Percentiles rank a stretch among this genome's conserved stretches.
Evolutionary conservation across 2,113 vertebrate genomes (phyloP).

Genomic region (Pycnonotus jocosus): DNA sequence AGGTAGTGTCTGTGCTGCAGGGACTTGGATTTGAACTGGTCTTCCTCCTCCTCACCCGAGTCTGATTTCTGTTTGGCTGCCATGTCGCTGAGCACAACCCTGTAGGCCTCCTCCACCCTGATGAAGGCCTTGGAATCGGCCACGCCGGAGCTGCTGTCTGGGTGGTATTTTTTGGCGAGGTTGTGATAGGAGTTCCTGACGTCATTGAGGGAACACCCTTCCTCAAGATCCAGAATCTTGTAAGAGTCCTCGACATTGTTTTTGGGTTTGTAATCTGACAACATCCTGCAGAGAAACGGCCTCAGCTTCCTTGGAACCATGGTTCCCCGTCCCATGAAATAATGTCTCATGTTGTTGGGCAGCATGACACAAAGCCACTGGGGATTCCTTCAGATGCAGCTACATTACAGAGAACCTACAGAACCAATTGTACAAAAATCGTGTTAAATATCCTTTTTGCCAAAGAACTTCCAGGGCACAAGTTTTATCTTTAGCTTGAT

Average conservation of each 20-base stretch:
- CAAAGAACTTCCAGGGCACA: background rate
- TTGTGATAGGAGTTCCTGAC: conserved; percentile 81
- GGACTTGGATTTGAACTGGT: conserved; percentile 63
- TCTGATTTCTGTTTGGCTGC: conserved; percentile 17
- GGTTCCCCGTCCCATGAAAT: background rate
- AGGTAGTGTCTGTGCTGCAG: conserved; percentile 91
- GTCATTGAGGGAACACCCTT: conserved; percentile 73
- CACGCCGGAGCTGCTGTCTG: conserved; percentile 78
- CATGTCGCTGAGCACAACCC: conserved; percentile 76
- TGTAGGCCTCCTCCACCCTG: conserved; percentile 85
- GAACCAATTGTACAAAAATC: background rate
- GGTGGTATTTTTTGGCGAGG: conserved; percentile 90
- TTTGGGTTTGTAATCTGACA: conserved; percentile 48
- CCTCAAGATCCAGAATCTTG: conserved; percentile 69
- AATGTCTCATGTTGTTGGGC: conserved; percentile 15
- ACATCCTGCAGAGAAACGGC: conserved; percentile 18
- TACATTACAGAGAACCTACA: conserved; percentile 47
- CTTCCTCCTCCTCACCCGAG: conserved; percentile 67
- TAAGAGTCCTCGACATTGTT: conserved; percentile 65
- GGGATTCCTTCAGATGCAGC: conserved; percentile 2
- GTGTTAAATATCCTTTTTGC: background rate
- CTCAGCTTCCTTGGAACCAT: conserved; percentile 34
- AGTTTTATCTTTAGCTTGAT: background rate
- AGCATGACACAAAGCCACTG: background rate
- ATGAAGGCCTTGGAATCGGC: conserved; percentile 79